phyloP scores from a whole-genome alignment of 2,797 vertebrate species.

The Pagetopsis macropterus region DNA sequence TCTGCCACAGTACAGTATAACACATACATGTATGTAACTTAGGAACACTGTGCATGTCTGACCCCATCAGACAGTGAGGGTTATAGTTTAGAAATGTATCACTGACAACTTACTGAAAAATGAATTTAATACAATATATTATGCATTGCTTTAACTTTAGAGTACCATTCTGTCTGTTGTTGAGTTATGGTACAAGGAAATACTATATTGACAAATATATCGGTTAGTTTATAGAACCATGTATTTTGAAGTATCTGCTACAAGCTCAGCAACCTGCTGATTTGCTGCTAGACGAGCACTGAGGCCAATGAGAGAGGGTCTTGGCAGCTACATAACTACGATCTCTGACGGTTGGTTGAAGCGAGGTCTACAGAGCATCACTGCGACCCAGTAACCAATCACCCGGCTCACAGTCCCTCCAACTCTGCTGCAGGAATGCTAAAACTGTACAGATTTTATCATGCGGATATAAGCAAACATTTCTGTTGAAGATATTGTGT shows the following conservation, averaged over 20 bases:
- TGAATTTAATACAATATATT: slow-evolving; percentile 62
- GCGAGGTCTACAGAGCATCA: slow-evolving; percentile 56
- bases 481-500: slow-evolving; percentile 80
- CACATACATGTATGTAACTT: slow-evolving; percentile 43
- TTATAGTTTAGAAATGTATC: slow-evolving; percentile 66
- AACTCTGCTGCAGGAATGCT: slow-evolving; percentile 76
- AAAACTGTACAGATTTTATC: slow-evolving; percentile 79
- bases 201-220: slow-evolving; percentile 71
- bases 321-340: slow-evolving; percentile 81
- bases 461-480: slow-evolving; percentile 64
- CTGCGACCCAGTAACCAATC: slow-evolving; percentile 57
- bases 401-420: slow-evolving; percentile 71
- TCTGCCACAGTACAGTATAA: slow-evolving; percentile 40
- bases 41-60: slow-evolving; percentile 65
- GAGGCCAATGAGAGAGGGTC: slow-evolving; percentile 80
- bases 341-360: slow-evolving; percentile 63
- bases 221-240: slow-evolving; percentile 70
- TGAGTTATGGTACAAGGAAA: slow-evolving; percentile 62
- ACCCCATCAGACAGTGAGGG: slow-evolving; percentile 54
- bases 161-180: slow-evolving; percentile 63
- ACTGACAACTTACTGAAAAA: slow-evolving; percentile 68
- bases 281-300: slow-evolving; percentile 87
- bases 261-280: slow-evolving; percentile 81
- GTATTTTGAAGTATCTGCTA: slow-evolving; percentile 82
- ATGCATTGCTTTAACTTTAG: slow-evolving; percentile 68